These are phyloP conservation scores for Orchesella flavescens DNA, from an alignment of 2,888 invertebrate species.

Conservation along the genomic window DNA sequence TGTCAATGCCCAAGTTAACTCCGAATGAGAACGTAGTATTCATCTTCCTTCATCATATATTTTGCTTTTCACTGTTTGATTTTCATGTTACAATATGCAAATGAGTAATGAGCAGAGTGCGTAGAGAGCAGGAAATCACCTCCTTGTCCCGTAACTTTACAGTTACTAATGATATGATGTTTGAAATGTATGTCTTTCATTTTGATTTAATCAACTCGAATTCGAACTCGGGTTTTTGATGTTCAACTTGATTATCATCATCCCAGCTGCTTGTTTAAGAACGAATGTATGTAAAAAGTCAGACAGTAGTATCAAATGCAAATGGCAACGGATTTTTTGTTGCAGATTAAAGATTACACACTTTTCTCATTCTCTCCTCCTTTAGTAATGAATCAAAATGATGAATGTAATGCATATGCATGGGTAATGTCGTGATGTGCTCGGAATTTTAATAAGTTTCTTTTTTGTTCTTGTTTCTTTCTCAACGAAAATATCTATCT, in stretches of 20 bases:
- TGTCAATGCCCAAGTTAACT: constrained; percentile 18
- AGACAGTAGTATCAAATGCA: too few species aligned
- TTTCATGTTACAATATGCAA: too few species aligned
- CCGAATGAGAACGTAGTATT: constrained; percentile 17
- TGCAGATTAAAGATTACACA: neutral
- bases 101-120: constrained; percentile 25
- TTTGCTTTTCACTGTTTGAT: too few species aligned
- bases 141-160: constrained; percentile 18
- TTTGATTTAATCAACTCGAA: constrained; percentile 34
- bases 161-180: constrained; percentile 39
- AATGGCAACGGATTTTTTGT: constrained; percentile 5
- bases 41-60: constrained; percentile 1
- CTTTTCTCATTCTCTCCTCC: neutral
- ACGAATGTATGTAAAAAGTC: too few species aligned
- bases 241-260: neutral
- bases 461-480: neutral
- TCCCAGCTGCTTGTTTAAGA: too few species aligned
- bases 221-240: neutral
- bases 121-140: constrained; percentile 22
- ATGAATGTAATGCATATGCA: constrained; percentile 12
- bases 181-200: constrained; percentile 4
- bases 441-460: constrained; percentile 49
- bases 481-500: neutral
- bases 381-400: neutral
- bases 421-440: constrained; percentile 2